phyloP scores from a whole-genome alignment of 2,797 vertebrate genomes.

The Acrossocheilus wenchowensis region DNA sequence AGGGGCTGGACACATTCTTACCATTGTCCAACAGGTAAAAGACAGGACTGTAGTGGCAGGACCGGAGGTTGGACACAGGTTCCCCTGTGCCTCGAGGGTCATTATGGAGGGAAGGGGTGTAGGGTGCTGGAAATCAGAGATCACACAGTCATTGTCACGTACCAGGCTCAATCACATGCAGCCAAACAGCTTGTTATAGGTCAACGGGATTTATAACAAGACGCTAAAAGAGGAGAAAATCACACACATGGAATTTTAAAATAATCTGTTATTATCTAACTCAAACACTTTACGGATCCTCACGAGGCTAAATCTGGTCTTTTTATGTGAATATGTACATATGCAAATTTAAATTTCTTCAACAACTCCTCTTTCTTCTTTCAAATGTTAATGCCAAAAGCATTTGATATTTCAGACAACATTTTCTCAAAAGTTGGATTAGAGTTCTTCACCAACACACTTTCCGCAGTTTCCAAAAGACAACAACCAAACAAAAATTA shows the following conservation, averaged over 20 bases:
- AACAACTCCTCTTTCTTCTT: not conserved
- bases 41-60: conserved; percentile 85
- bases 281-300: not conserved
- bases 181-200: conserved; percentile 14
- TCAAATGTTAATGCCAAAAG: not conserved
- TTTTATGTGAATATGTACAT: too few species aligned
- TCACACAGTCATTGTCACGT: conserved; percentile 61
- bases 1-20: conserved; percentile 70
- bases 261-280: not conserved
- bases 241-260: not conserved
- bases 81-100: conserved; percentile 79
- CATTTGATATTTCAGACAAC: not conserved
- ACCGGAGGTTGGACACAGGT: conserved; percentile 80
- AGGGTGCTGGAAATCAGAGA: conserved; percentile 83
- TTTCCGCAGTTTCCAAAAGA: not conserved
- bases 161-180: conserved; percentile 2
- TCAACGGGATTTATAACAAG: not conserved
- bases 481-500: not conserved
- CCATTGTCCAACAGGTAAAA: conserved; percentile 88
- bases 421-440: not conserved
- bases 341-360: not conserved
- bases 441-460: not conserved
- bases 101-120: conserved; percentile 80
- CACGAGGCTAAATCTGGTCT: not conserved
- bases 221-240: not conserved